Conservation (phyloP, 2,113 vertebrate species). For the Festucalex cinctus region DNA sequence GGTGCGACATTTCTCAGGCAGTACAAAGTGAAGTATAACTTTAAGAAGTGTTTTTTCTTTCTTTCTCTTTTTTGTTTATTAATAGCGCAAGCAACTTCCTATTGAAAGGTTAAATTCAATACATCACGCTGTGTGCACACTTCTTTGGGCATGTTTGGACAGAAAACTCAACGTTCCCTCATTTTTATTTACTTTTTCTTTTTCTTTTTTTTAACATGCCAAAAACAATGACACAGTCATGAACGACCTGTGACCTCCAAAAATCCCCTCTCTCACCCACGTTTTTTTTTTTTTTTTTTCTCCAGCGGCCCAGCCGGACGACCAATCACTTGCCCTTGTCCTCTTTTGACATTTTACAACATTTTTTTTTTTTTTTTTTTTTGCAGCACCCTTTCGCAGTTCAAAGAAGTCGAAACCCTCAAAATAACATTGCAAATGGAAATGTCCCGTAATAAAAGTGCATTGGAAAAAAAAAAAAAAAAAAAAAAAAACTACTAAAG, state of each 20-base stretch:
- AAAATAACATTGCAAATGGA: slow-evolving; percentile 35
- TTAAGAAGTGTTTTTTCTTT: background rate
- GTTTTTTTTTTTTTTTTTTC: no score
- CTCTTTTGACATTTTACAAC: slow-evolving; percentile 1
- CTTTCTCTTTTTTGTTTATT: slow-evolving; percentile 22
- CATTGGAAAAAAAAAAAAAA: slow-evolving; percentile 56
- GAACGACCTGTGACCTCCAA: slow-evolving; percentile 2
- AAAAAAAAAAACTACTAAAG: slow-evolving; percentile 53
- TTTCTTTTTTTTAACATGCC: slow-evolving; percentile 5
- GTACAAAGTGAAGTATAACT: slow-evolving; percentile 45
- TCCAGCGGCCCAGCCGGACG: slow-evolving; percentile 46
- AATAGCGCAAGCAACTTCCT: slow-evolving; percentile 43
- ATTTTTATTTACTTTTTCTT: background rate
- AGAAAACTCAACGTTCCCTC: slow-evolving; percentile 20
- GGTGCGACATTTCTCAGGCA: slow-evolving; percentile 63
- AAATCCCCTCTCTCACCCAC: slow-evolving; percentile 15
- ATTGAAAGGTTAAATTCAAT: slow-evolving; percentile 23
- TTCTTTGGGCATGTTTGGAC: slow-evolving; percentile 36
- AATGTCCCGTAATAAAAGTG: slow-evolving; percentile 67
- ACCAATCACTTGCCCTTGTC: slow-evolving; percentile 24
- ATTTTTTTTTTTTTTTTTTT: slow-evolving; percentile 11
- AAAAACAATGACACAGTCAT: slow-evolving; percentile 20
- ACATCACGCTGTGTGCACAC: slow-evolving; percentile 49
- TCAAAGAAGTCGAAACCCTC: slow-evolving; percentile 11
- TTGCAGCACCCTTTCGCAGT: slow-evolving; percentile 37